These are phyloP conservation scores for Serranus cabrilla DNA, from an alignment of 2,797 vertebrate genomes.

Conservation along the genomic window DNA sequence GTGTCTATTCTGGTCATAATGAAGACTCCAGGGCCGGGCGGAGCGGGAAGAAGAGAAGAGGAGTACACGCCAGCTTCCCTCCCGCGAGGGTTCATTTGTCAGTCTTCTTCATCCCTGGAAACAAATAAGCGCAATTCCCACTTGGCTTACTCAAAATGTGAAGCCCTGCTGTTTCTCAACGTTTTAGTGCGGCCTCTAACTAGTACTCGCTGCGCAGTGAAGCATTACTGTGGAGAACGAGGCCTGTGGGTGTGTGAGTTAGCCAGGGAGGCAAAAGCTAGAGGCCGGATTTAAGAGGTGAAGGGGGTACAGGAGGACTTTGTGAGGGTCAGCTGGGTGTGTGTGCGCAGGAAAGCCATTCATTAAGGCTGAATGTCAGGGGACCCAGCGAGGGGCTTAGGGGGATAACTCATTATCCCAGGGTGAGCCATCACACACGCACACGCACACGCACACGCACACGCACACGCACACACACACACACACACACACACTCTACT, in stretches of 20 bases:
- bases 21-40: slow-evolving; percentile 82
- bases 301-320: slow-evolving; percentile 31
- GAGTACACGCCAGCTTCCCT: slow-evolving; percentile 61
- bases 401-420: slow-evolving; percentile 74
- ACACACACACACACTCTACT: background rate
- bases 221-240: slow-evolving; percentile 45
- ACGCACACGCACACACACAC: slow-evolving; percentile 42
- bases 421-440: slow-evolving; percentile 57
- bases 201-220: slow-evolving; percentile 38
- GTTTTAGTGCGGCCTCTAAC: slow-evolving; percentile 60
- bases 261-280: slow-evolving; percentile 46
- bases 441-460: slow-evolving; percentile 39
- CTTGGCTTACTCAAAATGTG: slow-evolving; percentile 62
- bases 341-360: slow-evolving; percentile 61
- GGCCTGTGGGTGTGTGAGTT: slow-evolving; percentile 45
- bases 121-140: slow-evolving; percentile 83
- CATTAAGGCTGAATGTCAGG: slow-evolving; percentile 72
- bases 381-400: slow-evolving; percentile 58
- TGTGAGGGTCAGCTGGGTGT: slow-evolving; percentile 59
- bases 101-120: slow-evolving; percentile 85
- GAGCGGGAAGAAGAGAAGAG: slow-evolving; percentile 67
- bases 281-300: slow-evolving; percentile 52
- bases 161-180: slow-evolving; percentile 69
- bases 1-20: slow-evolving; percentile 86
- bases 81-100: slow-evolving; percentile 83